Evolutionary conservation across 2,888 invertebrate genomes (phyloP), one percentile per base, ranked within the genome.

Genomic region (Biston stratarius): DNA sequence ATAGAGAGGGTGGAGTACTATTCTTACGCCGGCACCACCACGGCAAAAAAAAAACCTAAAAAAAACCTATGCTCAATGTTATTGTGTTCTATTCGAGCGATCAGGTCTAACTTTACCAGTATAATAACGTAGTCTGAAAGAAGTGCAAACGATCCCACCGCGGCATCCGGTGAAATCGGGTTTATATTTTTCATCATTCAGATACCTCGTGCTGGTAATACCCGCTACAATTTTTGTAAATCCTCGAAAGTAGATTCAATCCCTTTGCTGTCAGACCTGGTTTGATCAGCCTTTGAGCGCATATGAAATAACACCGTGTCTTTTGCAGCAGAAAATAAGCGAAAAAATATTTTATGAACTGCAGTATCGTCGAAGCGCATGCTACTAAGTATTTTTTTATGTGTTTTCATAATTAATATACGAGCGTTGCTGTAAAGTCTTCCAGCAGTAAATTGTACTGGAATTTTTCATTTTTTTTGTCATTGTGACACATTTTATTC

Each of bases 171-270:
- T 70, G 67, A 71, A 71, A 77, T 74, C 69, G 63, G 61, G 62
- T 76, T 78, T 71, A 71, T 61, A 61, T 77, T 77, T 78, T 78
- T 78, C 70, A 76, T 74, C 71, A 77, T 74, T 67, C 76, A 75
- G 79, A 73, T 77, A 74, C 74, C 68, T 71, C 55, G 48, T 59
- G 64, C 69, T 62, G 36, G 74, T 79, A 79, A 81, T 77, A 75
- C 81, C 79, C 71, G 74, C 78, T 75, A 81, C 84, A 83, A 81
- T 85, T 85, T 87, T 84, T 80, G 78, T 81, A 88, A 88, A 85
- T 84, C 87, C 87, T 77, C 83, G 82, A 84, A 61, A 87, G 84
- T 78, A 79, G 78, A 83, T 87, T 85, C 76, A 81, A 68, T 85
- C 84, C 80, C 77, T 70, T 65, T 59, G 65, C 76, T 79, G 74